A percentile compares a stretch with the other conserved stretches of the same genome.
Evolutionary conservation across 2,797 vertebrate species (phyloP).

Genomic region (Eurystomus glaucurus): DNA sequence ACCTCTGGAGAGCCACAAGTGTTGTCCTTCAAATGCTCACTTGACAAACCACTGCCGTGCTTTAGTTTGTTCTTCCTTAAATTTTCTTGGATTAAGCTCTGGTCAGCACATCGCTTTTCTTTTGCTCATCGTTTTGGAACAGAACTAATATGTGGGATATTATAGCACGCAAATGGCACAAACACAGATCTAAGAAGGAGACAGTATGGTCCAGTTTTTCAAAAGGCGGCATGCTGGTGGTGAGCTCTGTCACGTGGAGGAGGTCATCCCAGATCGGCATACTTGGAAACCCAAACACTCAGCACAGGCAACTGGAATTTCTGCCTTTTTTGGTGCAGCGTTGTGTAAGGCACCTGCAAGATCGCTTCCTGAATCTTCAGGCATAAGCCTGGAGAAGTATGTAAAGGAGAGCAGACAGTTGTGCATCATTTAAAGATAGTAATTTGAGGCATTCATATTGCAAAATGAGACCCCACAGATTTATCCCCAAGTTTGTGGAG

Average conservation of each 20-base stretch:
- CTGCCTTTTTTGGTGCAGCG: background rate
- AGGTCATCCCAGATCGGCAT: background rate
- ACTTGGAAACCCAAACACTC: background rate
- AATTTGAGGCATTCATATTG: background rate
- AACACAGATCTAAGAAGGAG: background rate
- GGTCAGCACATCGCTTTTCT: background rate
- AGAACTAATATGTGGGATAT: background rate
- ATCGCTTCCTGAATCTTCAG: background rate
- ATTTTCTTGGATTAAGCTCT: background rate
- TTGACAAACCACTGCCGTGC: background rate
- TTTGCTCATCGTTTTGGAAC: background rate
- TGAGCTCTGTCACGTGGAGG: background rate
- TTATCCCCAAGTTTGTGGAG: background rate
- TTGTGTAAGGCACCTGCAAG: background rate
- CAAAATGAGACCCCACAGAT: background rate
- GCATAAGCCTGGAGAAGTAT: background rate
- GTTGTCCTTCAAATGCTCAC: background rate
- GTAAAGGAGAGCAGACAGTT: background rate
- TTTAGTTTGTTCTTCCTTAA: background rate
- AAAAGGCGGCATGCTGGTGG: background rate
- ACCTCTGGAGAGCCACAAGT: background rate
- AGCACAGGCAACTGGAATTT: background rate
- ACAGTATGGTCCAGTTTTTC: background rate
- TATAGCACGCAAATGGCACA: background rate
- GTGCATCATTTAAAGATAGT: background rate